These are phyloP conservation scores for Xanthostigma xanthostigma DNA, from an alignment of 2,888 invertebrate species.

Conservation along the genomic window DNA sequence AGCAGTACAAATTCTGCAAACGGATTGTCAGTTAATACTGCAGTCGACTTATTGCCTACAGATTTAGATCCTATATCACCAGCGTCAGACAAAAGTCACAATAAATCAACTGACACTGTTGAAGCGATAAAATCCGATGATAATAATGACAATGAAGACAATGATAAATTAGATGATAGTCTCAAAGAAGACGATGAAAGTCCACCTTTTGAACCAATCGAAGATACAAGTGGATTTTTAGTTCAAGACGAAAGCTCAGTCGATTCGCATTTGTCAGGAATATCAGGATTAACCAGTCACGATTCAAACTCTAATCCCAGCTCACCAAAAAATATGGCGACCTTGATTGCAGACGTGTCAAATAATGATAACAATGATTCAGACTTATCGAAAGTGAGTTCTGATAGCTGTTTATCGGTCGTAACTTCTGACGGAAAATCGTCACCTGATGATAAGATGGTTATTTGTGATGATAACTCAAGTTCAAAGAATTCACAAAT, in stretches of 20 bases:
- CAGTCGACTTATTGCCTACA: constrained; percentile 50
- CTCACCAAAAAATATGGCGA: constrained; percentile 8
- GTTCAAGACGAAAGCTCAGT: constrained; percentile 37
- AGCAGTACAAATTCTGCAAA: constrained; percentile 5
- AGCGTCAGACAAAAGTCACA: constrained; percentile 51
- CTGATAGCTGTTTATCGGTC: constrained; percentile 38
- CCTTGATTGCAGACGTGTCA: constrained; percentile 22
- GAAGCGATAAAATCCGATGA: constrained; percentile 16
- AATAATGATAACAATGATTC: constrained; percentile 48
- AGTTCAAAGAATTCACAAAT: constrained; percentile 16
- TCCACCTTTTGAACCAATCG: constrained; percentile 48
- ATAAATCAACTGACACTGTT: constrained; percentile 11
- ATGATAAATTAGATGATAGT: constrained; percentile 28
- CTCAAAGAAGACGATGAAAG: constrained; percentile 42
- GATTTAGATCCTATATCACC: constrained; percentile 73
- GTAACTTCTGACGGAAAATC: constrained; percentile 34
- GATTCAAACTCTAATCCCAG: constrained; percentile 31
- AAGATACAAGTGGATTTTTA: constrained; percentile 22
- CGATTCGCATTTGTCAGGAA: constrained; percentile 41
- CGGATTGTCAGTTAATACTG: constrained; percentile 15
- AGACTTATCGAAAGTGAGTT: constrained; percentile 44
- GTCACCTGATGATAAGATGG: constrained; percentile 28
- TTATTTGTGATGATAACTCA: constrained; percentile 21
- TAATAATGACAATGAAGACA: constrained; percentile 15
- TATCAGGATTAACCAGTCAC: constrained; percentile 38